These are phyloP conservation scores for Fragum whitleyi DNA, from an alignment of 2,888 invertebrate genomes.

Conservation along the genomic window DNA sequence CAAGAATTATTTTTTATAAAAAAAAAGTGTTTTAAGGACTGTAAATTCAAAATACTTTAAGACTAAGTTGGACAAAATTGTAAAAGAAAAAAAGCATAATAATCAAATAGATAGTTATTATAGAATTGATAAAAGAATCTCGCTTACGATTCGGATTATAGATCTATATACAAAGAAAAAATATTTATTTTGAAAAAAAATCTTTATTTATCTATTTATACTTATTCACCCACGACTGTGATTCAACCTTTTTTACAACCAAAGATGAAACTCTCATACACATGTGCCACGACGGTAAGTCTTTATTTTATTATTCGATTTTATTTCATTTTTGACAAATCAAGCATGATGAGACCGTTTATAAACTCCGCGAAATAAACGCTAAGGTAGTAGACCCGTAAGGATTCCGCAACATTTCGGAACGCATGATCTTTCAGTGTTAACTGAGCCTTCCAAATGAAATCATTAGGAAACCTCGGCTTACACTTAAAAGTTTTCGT, in stretches of 20 bases:
- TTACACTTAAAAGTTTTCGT: no score
- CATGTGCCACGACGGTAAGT: not conserved
- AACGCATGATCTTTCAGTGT: no score
- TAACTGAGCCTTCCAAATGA: no score
- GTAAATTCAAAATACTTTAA: not conserved
- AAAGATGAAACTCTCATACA: not conserved
- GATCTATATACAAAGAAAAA: not conserved
- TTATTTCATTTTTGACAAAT: no score
- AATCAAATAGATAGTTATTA: no score
- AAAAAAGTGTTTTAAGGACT: not conserved
- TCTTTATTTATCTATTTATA: not conserved
- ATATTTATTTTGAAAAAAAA: not conserved
- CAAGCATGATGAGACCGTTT: no score
- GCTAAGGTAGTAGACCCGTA: no score
- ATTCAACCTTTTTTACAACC: not conserved
- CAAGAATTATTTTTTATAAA: not conserved
- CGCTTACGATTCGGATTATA: not conserved
- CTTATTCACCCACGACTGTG: not conserved
- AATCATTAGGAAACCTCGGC: no score
- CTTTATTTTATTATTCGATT: no score
- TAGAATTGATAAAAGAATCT: not conserved
- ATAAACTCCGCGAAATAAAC: no score
- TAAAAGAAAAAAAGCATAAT: not conserved
- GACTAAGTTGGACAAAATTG: not conserved
- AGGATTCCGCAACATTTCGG: no score